These are phyloP conservation scores for Lepetodrilus schrolli DNA, from an alignment of 2,888 invertebrate genomes.

Conservation along the genomic window DNA sequence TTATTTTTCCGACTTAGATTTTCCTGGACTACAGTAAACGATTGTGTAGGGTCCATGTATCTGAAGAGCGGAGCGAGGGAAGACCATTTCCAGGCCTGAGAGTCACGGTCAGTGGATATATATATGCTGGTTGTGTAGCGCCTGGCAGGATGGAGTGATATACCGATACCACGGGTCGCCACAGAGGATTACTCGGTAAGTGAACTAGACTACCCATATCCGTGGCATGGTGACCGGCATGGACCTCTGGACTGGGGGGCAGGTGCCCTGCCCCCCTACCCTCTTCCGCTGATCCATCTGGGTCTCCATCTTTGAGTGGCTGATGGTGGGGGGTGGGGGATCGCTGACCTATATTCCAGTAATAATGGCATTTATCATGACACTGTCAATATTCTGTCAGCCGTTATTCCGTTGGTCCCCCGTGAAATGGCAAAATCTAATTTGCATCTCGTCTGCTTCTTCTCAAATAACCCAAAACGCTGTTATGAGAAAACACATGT, in stretches of 20 bases:
- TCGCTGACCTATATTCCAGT: conserved; percentile 20
- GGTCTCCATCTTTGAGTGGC: neutral
- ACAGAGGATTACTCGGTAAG: conserved; percentile 8
- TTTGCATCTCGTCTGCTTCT: neutral
- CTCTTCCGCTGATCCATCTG: neutral
- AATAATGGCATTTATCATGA: conserved; percentile 25
- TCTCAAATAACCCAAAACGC: no score
- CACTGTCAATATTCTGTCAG: neutral
- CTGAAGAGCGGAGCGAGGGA: neutral
- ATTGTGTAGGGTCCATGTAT: neutral
- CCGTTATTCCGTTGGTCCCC: neutral
- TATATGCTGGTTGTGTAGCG: neutral
- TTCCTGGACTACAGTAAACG: neutral
- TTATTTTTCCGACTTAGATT: conserved; percentile 21
- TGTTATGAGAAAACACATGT: neutral
- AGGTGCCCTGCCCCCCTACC: neutral
- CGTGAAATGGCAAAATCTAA: neutral
- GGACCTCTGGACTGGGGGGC: neutral
- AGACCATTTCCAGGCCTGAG: neutral
- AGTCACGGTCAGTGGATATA: neutral
- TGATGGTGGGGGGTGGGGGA: no score
- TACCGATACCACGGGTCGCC: neutral
- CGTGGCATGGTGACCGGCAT: neutral
- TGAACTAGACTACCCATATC: neutral
- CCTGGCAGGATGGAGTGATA: neutral